A percentile compares a stretch with the other conserved stretches of the same genome.
phyloP scores from a whole-genome alignment of 2,113 vertebrate species.

The Tachuris rubrigastra region DNA sequence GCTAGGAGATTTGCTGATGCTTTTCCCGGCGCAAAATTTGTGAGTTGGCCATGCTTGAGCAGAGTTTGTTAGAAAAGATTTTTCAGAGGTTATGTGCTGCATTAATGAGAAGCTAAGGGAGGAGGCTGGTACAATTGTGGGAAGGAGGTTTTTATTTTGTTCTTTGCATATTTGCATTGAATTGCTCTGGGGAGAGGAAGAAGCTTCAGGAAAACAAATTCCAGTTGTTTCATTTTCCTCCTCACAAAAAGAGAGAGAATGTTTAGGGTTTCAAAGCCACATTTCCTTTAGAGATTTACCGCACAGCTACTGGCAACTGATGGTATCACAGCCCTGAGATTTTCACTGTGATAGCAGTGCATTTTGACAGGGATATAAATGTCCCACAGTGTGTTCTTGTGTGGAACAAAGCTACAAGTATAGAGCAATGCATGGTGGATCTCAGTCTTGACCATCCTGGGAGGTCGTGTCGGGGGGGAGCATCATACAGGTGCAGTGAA shows the following conservation, averaged over 20 bases:
- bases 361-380: neutral
- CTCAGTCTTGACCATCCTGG: neutral
- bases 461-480: neutral
- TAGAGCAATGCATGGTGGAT: neutral
- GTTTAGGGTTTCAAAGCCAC: neutral
- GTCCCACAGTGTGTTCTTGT: neutral
- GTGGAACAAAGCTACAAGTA: neutral
- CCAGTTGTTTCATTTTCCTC: neutral
- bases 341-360: neutral
- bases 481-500: neutral
- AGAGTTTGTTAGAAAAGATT: neutral
- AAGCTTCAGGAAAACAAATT: constrained; percentile 21
- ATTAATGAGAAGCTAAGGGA: constrained; percentile 10
- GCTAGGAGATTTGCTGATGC: neutral
- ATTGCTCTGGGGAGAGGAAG: constrained; percentile 28
- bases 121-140: neutral
- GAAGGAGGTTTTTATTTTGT: constrained; percentile 41
- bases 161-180: constrained; percentile 29
- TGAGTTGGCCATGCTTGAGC: neutral
- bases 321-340: neutral
- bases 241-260: neutral
- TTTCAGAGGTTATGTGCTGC: constrained; percentile 15
- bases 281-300: neutral
- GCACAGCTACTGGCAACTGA: neutral
- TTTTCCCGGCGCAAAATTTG: neutral